Percentiles rank a stretch among this genome's conserved stretches.
phyloP scores from a whole-genome alignment of 1,140 invertebrate genomes.

The Fopius arisanus region DNA sequence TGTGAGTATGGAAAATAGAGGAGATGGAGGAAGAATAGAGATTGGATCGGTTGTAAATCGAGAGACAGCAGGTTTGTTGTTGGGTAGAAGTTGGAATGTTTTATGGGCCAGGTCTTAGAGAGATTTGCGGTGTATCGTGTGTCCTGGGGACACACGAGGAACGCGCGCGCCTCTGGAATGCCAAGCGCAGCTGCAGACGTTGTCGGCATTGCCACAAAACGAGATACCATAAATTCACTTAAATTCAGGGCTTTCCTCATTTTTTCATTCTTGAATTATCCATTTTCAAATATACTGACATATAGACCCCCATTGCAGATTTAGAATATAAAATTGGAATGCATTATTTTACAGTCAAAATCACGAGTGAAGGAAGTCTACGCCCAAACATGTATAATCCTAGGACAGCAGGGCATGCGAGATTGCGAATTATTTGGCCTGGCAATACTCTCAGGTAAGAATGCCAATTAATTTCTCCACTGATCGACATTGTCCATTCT shows the following conservation, averaged over 20 bases:
- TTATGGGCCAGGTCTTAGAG: conserved; percentile 38
- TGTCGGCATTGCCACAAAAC: conserved; percentile 34
- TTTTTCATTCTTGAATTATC: neutral
- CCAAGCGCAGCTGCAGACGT: conserved; percentile 30
- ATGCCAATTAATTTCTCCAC: conserved; percentile 4
- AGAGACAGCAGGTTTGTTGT: conserved; percentile 41
- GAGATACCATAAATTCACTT: conserved; percentile 40
- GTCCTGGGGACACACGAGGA: neutral
- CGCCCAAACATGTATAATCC: conserved; percentile 80
- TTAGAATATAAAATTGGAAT: too few relatives aligned
- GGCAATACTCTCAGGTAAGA: conserved; percentile 80
- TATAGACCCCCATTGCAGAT: too few relatives aligned
- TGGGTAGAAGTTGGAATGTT: conserved; percentile 40
- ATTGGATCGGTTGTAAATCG: conserved; percentile 45
- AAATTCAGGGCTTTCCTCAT: conserved; percentile 23
- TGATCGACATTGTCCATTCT: too few relatives aligned
- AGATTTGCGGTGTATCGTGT: conserved; percentile 35
- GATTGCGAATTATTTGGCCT: conserved; percentile 86
- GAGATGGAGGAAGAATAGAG: conserved; percentile 19
- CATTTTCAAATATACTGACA: neutral
- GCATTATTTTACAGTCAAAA: conserved; percentile 73
- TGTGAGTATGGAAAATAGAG: conserved; percentile 7
- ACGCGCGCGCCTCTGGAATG: conserved; percentile 39
- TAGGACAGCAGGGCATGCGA: conserved; percentile 79
- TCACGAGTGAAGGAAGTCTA: conserved; percentile 84